Conservation (phyloP, 2,888 invertebrate genomes). For the Nematopogon swammerdamellus region DNA sequence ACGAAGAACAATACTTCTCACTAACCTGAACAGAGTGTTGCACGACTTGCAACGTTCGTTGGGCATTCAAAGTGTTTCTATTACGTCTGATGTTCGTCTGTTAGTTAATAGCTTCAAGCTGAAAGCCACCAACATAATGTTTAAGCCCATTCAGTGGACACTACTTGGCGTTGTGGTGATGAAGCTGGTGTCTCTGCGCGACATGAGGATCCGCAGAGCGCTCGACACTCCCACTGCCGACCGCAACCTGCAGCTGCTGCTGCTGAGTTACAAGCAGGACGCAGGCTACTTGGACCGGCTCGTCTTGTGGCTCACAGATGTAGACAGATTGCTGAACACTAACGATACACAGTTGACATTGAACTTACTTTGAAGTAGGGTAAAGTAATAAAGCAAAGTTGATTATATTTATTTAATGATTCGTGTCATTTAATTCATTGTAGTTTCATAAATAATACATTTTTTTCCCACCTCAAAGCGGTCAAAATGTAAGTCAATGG, state of each 20-base stretch:
- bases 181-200: conserved; percentile 52
- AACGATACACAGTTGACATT: conserved; percentile 36
- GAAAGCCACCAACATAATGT: conserved; percentile 67
- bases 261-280: conserved; percentile 48
- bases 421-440: no score
- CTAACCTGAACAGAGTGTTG: conserved; percentile 61
- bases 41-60: conserved; percentile 56
- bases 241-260: conserved; percentile 39
- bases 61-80: conserved; percentile 31
- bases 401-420: no score
- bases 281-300: conserved; percentile 47
- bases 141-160: conserved; percentile 70
- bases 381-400: no score
- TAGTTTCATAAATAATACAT: no score
- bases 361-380: conserved; percentile 9
- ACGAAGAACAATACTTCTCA: conserved; percentile 65
- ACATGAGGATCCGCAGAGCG: conserved; percentile 26
- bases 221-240: conserved; percentile 30
- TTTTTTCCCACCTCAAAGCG: no score
- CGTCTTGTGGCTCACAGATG: conserved; percentile 46
- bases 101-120: conserved; percentile 65
- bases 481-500: no score
- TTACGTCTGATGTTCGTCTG: conserved; percentile 40
- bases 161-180: conserved; percentile 67
- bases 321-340: conserved; percentile 39